These are phyloP conservation scores for Heliocidaris tuberculata DNA, from an alignment of 35 echinoderm and acorn worm species.

Conservation along the genomic window DNA sequence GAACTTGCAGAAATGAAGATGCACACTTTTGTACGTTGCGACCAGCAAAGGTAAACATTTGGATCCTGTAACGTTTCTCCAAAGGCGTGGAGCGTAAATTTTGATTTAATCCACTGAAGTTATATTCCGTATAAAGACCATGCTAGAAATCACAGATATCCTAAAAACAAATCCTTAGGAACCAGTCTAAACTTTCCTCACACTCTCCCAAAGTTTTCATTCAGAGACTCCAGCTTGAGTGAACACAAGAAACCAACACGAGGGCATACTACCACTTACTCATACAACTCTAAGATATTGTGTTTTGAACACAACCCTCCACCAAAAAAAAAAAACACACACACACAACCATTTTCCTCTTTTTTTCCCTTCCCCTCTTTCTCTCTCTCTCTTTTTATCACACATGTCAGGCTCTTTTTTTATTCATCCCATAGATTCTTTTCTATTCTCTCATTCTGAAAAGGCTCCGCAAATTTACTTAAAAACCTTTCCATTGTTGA, in stretches of 20 bases:
- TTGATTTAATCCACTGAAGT: not conserved
- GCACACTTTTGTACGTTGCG: not conserved
- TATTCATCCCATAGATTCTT: not conserved
- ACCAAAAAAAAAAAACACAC: too few relatives aligned
- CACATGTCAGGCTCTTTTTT: not conserved
- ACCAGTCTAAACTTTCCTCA: not conserved
- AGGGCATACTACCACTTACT: not conserved
- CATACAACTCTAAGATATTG: not conserved
- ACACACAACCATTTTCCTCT: not conserved
- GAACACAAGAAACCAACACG: not conserved
- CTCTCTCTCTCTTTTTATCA: not conserved
- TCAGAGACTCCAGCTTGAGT: not conserved
- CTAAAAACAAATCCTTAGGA: not conserved
- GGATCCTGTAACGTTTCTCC: not conserved
- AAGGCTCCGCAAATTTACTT: slow-evolving; percentile 4
- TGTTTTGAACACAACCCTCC: not conserved
- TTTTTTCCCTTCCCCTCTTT: not conserved
- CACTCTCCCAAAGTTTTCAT: not conserved
- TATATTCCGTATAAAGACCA: not conserved
- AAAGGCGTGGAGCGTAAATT: not conserved
- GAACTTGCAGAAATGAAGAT: not conserved
- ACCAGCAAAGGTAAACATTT: not conserved
- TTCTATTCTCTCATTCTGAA: not conserved
- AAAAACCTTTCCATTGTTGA: slow-evolving; percentile 11
- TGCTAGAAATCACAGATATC: not conserved